Conservation (phyloP, 2,113 vertebrate species). For the Chaenocephalus aceratus region DNA sequence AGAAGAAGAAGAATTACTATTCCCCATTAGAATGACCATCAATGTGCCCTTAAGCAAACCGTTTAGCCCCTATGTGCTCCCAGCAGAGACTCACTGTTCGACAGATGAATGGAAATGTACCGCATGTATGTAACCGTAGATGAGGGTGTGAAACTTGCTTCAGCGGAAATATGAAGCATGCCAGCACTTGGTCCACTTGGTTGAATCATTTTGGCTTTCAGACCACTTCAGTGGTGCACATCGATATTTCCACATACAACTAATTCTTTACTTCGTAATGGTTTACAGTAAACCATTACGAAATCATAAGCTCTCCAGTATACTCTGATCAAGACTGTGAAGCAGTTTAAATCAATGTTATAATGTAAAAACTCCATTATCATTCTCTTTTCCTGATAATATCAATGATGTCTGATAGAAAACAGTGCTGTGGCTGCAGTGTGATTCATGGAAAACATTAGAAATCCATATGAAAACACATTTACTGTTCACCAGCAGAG, state of each 20-base stretch:
- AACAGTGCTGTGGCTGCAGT: not conserved
- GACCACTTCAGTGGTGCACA: constrained; percentile 1
- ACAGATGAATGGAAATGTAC: constrained; percentile 41
- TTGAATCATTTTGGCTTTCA: constrained; percentile 38
- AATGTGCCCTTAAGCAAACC: constrained; percentile 2
- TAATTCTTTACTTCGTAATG: not conserved
- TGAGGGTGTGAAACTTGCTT: constrained; percentile 43
- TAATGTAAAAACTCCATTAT: no score
- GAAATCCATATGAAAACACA: constrained; percentile 28
- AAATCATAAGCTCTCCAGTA: not conserved
- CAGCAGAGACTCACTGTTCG: constrained; percentile 33
- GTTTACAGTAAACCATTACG: not conserved
- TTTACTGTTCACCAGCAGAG: not conserved
- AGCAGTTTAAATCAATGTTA: not conserved
- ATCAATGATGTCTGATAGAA: not conserved
- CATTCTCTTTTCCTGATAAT: not conserved
- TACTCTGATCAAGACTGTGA: not conserved
- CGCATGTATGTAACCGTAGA: constrained; percentile 32
- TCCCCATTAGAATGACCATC: constrained; percentile 7
- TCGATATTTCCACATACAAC: constrained; percentile 28
- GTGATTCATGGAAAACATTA: constrained; percentile 22
- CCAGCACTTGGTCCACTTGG: constrained; percentile 22
- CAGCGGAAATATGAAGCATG: constrained; percentile 38
- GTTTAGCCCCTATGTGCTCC: constrained; percentile 17
- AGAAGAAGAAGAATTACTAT: constrained; percentile 3